phyloP scores from a whole-genome alignment of 1,140 invertebrate genomes.

The Drosophila truncata region DNA sequence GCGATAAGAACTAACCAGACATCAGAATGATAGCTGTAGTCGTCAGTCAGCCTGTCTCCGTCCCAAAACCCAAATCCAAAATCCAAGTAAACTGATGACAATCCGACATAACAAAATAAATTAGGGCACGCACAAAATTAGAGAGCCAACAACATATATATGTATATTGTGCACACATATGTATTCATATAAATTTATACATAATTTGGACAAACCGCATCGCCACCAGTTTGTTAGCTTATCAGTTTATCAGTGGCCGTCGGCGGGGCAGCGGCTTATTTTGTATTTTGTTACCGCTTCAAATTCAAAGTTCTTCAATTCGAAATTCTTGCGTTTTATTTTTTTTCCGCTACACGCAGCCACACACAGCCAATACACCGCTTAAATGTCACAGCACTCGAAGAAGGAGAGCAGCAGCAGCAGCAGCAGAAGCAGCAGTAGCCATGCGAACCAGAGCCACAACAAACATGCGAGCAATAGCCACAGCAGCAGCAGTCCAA shows the following conservation, averaged over 20 bases:
- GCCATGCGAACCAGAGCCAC: conserved; percentile 43
- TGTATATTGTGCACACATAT: not conserved
- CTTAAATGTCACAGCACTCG: conserved; percentile 82
- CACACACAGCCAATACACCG: conserved; percentile 23
- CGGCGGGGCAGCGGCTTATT: not conserved
- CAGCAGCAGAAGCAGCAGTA: conserved; percentile 28
- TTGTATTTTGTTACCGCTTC: not conserved
- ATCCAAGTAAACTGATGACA: not conserved
- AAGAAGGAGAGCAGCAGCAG: conserved; percentile 63
- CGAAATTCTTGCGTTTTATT: conserved; percentile 5
- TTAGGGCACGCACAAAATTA: conserved; percentile 3
- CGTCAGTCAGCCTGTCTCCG: not conserved
- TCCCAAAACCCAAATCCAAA: not conserved
- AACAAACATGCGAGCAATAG: conserved; percentile 27
- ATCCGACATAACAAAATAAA: not conserved
- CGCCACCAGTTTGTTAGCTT: not conserved
- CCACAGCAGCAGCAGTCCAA: conserved; percentile 28
- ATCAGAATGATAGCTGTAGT: not conserved
- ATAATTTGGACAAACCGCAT: not conserved
- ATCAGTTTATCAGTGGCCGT: conserved; percentile 13
- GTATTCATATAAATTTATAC: not conserved
- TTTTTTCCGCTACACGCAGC: conserved; percentile 20
- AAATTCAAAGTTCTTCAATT: conserved; percentile 10
- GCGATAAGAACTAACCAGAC: not conserved
- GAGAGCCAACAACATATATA: not conserved